These are phyloP conservation scores for Arion vulgaris DNA, from an alignment of 1,140 invertebrate genomes.

Conservation along the genomic window DNA sequence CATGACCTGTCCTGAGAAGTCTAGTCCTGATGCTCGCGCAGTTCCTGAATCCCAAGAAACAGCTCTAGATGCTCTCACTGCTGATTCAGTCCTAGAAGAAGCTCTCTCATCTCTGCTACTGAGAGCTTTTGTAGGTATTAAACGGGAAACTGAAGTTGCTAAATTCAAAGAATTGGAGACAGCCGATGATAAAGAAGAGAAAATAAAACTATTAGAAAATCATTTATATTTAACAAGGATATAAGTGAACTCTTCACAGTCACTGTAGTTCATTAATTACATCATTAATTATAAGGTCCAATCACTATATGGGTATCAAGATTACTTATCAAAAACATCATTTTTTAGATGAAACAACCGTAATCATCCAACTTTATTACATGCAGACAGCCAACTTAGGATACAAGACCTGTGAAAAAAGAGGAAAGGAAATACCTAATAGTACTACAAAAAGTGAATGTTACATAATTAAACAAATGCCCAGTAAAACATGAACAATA, in stretches of 20 bases:
- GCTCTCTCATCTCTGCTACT: slow-evolving; percentile 43
- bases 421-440: too few species aligned
- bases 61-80: slow-evolving; percentile 42
- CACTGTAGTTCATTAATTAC: too few species aligned
- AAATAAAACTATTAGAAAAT: background rate
- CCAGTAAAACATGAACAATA: too few species aligned
- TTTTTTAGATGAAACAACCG: too few species aligned
- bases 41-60: slow-evolving; percentile 45
- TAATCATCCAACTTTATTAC: too few species aligned
- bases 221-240: slow-evolving; percentile 3
- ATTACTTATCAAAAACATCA: too few species aligned
- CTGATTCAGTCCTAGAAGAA: slow-evolving; percentile 45
- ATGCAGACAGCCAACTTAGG: too few species aligned
- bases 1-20: slow-evolving; percentile 12
- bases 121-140: slow-evolving; percentile 43
- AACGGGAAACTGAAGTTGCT: slow-evolving; percentile 42
- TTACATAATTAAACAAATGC: too few species aligned
- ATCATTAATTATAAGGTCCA: too few species aligned
- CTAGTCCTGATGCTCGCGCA: background rate
- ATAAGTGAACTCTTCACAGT: background rate
- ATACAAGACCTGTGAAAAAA: too few species aligned
- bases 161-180: background rate
- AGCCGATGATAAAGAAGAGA: slow-evolving; percentile 9
- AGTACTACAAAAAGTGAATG: too few species aligned
- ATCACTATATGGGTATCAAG: too few species aligned